These are phyloP conservation scores for Mionectes olivaceus DNA, from an alignment of 2,797 vertebrate genomes.

Conservation along the genomic window DNA sequence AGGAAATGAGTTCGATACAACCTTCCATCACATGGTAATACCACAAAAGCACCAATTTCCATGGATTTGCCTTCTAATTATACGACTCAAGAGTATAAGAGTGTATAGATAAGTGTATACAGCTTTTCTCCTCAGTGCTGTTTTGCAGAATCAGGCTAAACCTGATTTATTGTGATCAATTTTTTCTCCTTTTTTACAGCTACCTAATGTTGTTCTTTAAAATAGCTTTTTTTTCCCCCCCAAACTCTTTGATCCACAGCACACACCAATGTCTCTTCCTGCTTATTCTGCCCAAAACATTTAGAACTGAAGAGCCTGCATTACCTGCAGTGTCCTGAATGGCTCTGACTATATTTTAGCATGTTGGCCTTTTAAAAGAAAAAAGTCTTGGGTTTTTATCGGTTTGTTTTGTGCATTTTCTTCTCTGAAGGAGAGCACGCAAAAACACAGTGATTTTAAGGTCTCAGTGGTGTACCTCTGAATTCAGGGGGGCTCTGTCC, in stretches of 20 bases:
- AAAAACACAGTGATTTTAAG: background rate
- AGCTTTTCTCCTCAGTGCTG: background rate
- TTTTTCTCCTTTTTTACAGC: background rate
- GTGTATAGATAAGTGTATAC: background rate
- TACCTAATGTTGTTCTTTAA: background rate
- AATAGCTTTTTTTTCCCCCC: rapidly evolving
- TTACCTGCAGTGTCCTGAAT: too few species aligned
- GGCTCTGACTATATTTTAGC: background rate
- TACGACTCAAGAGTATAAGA: background rate
- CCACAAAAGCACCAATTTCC: background rate
- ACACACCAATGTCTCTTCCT: background rate
- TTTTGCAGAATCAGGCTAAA: background rate
- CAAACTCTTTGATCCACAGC: background rate
- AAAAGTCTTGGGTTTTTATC: background rate
- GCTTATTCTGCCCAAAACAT: background rate
- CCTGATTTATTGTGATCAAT: background rate
- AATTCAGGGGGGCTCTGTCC: background rate
- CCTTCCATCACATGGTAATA: too few species aligned
- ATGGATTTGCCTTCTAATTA: background rate
- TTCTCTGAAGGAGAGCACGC: background rate
- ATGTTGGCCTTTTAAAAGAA: background rate
- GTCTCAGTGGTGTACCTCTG: background rate
- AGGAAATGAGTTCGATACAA: too few species aligned
- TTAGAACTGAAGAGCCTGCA: background rate
- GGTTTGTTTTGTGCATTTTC: too few species aligned